Percentiles rank a stretch among this genome's conserved stretches.
These are phyloP conservation scores for Bagarius yarrelli DNA, from an alignment of 2,113 vertebrate genomes.

Conservation along the genomic window DNA sequence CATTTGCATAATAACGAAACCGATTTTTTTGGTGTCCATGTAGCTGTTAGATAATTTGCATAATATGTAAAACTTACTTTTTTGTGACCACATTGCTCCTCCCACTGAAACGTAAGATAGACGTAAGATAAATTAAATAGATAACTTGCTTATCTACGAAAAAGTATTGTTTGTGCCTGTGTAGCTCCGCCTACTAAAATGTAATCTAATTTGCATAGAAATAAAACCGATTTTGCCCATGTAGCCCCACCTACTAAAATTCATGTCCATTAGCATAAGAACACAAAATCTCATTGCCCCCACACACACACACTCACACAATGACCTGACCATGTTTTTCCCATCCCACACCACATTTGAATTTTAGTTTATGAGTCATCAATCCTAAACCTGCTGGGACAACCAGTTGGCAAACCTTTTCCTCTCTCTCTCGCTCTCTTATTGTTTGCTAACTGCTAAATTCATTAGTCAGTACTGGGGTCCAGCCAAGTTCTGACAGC, in stretches of 20 bases:
- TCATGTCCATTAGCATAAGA: background rate
- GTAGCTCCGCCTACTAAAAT: background rate
- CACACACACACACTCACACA: conserved; percentile 12
- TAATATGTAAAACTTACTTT: background rate
- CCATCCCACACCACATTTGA: background rate
- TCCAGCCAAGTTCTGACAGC: background rate
- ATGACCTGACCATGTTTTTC: background rate
- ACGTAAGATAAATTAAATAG: too few relatives aligned
- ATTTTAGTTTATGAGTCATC: conserved; percentile 4
- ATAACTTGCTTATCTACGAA: too few relatives aligned
- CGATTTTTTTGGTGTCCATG: background rate
- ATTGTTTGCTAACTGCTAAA: conserved; percentile 27
- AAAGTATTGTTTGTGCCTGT: too few relatives aligned
- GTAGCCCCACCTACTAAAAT: background rate
- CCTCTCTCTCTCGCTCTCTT: background rate
- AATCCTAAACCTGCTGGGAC: conserved; percentile 17
- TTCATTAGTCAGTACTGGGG: conserved; percentile 32
- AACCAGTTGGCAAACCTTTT: background rate
- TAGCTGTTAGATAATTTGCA: background rate
- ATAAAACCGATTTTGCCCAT: too few relatives aligned
- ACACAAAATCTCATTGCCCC: background rate
- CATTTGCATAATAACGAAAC: too few relatives aligned
- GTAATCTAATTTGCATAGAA: too few relatives aligned
- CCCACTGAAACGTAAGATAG: too few relatives aligned
- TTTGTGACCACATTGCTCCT: too few relatives aligned